phyloP scores from a whole-genome alignment of 92 coral and sea anemone genomes.

The Desmophyllum pertusum region DNA sequence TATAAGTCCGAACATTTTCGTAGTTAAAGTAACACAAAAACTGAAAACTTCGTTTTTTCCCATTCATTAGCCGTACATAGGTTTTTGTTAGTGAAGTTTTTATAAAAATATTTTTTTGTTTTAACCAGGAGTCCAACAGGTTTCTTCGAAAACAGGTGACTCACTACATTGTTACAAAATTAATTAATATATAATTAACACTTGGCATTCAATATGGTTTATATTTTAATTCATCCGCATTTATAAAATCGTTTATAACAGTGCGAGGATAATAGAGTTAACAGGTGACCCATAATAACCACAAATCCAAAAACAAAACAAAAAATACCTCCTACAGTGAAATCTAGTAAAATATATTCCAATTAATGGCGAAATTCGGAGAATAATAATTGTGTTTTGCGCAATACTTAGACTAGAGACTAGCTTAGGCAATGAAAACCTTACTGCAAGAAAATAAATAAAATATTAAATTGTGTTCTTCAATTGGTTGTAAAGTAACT shows the following conservation, averaged over 20 bases:
- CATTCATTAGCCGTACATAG: no score
- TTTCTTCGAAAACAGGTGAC: not conserved
- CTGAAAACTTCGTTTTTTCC: no score
- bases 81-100: no score
- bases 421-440: not conserved
- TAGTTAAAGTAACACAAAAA: no score
- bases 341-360: not conserved
- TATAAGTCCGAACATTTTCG: no score
- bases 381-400: no score
- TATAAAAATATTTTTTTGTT: no score
- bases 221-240: not conserved
- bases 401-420: not conserved
- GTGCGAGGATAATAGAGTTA: not conserved
- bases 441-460: no score
- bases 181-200: constrained; percentile 1
- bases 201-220: not conserved
- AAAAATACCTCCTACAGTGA: not conserved
- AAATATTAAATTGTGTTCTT: no score
- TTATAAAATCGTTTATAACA: not conserved
- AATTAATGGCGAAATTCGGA: not conserved
- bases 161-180: not conserved
- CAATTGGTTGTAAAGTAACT: no score
- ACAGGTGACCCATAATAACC: not conserved
- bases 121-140: no score
- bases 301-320: not conserved